Evolutionary conservation across 2,113 vertebrate species (phyloP).

Genomic region (Perognathus longimembris): DNA sequence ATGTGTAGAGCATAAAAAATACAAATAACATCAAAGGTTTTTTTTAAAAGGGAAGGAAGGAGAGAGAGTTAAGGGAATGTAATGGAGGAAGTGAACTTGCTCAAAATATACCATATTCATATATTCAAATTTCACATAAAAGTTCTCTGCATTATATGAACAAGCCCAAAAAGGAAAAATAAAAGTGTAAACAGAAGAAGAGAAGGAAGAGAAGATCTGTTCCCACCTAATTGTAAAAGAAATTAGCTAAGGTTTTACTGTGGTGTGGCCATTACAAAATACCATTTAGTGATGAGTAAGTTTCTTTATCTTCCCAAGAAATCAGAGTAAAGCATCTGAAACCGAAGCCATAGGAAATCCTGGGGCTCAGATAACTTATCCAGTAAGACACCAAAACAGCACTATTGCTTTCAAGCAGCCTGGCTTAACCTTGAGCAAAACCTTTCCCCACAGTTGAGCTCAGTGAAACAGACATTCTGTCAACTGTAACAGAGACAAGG

Average conservation of each 20-base stretch:
- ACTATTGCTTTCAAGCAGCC: slow-evolving; percentile 62
- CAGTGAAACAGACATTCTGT: slow-evolving; percentile 51
- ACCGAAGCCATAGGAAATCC: slow-evolving; percentile 73
- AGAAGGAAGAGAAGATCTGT: not conserved
- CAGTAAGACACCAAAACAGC: not conserved
- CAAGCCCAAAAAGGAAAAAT: no score
- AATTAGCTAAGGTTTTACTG: not conserved
- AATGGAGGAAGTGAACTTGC: no score
- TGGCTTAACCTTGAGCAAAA: slow-evolving; percentile 57
- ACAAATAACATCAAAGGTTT: no score
- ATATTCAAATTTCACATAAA: no score
- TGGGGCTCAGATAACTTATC: slow-evolving; percentile 14
- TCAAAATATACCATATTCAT: no score
- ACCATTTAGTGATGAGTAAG: slow-evolving; percentile 23
- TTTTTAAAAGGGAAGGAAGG: no score
- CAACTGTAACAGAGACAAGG: slow-evolving; percentile 50
- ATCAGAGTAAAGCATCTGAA: slow-evolving; percentile 71
- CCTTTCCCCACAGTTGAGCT: slow-evolving; percentile 2
- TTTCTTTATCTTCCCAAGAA: slow-evolving; percentile 64
- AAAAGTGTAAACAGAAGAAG: no score
- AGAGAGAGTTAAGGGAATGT: no score
- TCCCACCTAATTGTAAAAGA: not conserved
- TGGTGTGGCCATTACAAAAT: not conserved
- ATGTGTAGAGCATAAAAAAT: no score
- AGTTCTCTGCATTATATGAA: no score